These are phyloP conservation scores for Cygnus buccinator DNA, from an alignment of 2,113 vertebrate species.

Conservation along the genomic window DNA sequence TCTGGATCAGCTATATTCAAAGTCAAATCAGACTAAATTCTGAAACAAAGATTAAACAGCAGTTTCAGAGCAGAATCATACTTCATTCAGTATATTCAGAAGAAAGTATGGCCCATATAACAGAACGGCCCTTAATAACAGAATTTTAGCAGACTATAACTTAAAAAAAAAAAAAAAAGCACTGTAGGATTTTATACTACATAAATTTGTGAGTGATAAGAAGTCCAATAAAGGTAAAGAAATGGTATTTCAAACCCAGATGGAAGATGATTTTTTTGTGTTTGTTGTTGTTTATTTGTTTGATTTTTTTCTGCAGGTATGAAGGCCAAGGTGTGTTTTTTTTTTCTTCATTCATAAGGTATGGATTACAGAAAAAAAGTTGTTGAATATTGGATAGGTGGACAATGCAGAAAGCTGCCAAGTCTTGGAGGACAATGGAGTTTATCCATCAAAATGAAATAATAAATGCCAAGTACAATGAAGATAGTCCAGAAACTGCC, in stretches of 20 bases:
- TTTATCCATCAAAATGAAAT: neutral
- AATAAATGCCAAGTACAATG: neutral
- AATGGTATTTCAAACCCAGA: neutral
- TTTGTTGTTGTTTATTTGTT: neutral
- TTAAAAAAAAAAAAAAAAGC: neutral
- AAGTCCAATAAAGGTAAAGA: neutral
- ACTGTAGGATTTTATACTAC: neutral
- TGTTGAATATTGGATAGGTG: neutral
- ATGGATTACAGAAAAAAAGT: rapidly evolving
- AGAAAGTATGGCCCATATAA: neutral
- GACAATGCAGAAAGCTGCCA: neutral
- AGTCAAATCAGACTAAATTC: neutral
- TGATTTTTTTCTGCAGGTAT: neutral
- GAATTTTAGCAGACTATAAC: neutral
- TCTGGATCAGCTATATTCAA: neutral
- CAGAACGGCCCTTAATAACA: too few species aligned
- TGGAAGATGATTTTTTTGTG: neutral
- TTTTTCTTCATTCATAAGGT: neutral
- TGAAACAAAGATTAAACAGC: neutral
- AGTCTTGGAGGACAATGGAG: neutral
- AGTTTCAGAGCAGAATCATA: neutral
- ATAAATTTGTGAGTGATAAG: neutral
- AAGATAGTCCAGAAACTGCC: neutral
- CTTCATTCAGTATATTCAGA: neutral
- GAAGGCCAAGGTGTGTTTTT: neutral